Percentiles rank a stretch among this genome's conserved stretches.
These are phyloP conservation scores for Zaprionus bogoriensis DNA, from an alignment of 2,888 invertebrate genomes.

Conservation along the genomic window DNA sequence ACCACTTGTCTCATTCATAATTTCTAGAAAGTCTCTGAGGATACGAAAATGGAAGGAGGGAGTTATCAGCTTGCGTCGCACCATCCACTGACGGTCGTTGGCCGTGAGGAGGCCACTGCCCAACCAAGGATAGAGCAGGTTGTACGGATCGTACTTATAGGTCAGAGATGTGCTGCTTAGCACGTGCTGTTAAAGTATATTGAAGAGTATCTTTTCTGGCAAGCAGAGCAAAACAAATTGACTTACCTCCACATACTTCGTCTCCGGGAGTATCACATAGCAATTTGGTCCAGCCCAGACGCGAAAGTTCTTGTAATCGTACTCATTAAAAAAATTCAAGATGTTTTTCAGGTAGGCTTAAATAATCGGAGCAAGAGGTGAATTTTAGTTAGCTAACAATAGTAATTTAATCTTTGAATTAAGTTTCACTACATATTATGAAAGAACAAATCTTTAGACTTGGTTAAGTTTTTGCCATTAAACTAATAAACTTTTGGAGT, in stretches of 20 bases:
- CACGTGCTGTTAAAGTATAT: constrained; percentile 44
- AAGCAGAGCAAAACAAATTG: background rate
- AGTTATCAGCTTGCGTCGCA: constrained; percentile 83
- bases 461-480: too few species aligned
- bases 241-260: constrained; percentile 55
- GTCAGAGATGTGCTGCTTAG: constrained; percentile 81
- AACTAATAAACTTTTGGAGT: too few species aligned
- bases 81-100: constrained; percentile 82
- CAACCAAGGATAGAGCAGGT: constrained; percentile 82
- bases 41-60: constrained; percentile 82
- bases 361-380: background rate
- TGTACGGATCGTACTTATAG: constrained; percentile 82
- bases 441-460: too few species aligned
- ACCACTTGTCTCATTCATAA: constrained; percentile 83
- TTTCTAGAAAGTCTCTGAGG: constrained; percentile 65
- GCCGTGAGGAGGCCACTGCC: constrained; percentile 83
- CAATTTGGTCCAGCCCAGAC: constrained; percentile 46
- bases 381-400: background rate
- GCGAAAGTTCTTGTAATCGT: constrained; percentile 40
- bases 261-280: constrained; percentile 43
- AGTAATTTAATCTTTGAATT: too few species aligned
- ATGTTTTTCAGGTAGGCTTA: constrained; percentile 37
- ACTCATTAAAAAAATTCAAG: constrained; percentile 29
- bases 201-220: background rate
- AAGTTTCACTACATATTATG: too few species aligned